Evolutionary conservation across 2,113 vertebrate species (phyloP), one percentile per base, ranked within the genome.

Genomic region (Odobenus rosmarus): DNA sequence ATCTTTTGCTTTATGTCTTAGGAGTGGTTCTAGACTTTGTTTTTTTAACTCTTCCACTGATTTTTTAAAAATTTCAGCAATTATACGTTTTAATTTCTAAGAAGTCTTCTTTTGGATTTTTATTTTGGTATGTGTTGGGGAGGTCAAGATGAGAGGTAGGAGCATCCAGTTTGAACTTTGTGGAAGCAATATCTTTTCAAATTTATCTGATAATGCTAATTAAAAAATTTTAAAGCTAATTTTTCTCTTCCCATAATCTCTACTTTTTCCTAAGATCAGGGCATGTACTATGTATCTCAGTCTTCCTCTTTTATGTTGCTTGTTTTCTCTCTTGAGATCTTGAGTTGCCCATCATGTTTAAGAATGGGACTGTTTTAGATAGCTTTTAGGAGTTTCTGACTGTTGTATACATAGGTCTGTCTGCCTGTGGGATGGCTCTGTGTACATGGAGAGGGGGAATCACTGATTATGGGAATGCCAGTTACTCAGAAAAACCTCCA

Each of bases 61-160:
- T 86, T 81, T 88, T 93, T 67, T 3, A 39, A 15, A 86, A 90
- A 79, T 90, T 74, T 95, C 33, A 90, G 74, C 46, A 86, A 55
- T 57, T 18, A 61, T 24, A 49, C 19, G 7, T 42, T 74, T 81
- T 86, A 81, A 82, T 39, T 93, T 95, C 64, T 16, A 31, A 90
- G 55, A 83, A 81, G 2, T 42, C 28, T 85, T 69, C n/a, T 64
- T 71, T 81, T 64, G 31, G 7, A 76, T 23, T 67, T 86, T 90
- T 74, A 86, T 86, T 91, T 67, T 92, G 55, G 42, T 85, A 46
- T 84, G 46, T 85, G 39, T 1, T 51, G 15, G 26, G 39, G 24
- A 72, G 24, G 55, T 62, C 24, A 80, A 39, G 49, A 14, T 15
- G 10, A 59, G 33, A 21, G 28, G 13, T 76, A 15, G 1, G 12